These are phyloP conservation scores for Rhagonycha lutea DNA, from an alignment of 2,888 invertebrate species.

Conservation along the genomic window DNA sequence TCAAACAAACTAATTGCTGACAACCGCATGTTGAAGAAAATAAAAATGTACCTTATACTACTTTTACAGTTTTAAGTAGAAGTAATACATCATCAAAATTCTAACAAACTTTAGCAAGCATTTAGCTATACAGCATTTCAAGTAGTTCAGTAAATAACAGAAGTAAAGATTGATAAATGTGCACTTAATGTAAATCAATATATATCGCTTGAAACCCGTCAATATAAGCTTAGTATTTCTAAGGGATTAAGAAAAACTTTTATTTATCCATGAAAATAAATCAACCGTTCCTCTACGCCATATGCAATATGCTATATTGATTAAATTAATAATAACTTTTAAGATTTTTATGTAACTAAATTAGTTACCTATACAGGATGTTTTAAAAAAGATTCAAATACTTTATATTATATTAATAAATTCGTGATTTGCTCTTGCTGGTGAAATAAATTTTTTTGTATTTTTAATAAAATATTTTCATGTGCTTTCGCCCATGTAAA, in stretches of 20 bases:
- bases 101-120: background rate
- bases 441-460: no score
- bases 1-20: background rate
- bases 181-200: conserved; percentile 1
- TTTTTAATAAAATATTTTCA: no score
- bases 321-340: background rate
- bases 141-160: background rate
- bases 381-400: background rate
- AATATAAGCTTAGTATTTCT: background rate
- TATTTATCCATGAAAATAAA: background rate
- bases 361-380: background rate
- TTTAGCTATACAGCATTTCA: background rate
- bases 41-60: background rate
- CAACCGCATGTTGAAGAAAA: background rate
- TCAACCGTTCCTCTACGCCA: background rate
- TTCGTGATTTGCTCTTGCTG: no score
- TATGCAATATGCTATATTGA: background rate
- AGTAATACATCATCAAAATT: background rate
- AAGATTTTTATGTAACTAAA: background rate
- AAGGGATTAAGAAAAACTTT: background rate
- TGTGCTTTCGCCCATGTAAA: no score
- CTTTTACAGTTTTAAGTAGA: background rate
- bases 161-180: conserved; percentile 1
- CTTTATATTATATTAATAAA: no score
- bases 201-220: background rate